Conservation (phyloP, 2,113 vertebrate genomes). For the Microcebus murinus region DNA sequence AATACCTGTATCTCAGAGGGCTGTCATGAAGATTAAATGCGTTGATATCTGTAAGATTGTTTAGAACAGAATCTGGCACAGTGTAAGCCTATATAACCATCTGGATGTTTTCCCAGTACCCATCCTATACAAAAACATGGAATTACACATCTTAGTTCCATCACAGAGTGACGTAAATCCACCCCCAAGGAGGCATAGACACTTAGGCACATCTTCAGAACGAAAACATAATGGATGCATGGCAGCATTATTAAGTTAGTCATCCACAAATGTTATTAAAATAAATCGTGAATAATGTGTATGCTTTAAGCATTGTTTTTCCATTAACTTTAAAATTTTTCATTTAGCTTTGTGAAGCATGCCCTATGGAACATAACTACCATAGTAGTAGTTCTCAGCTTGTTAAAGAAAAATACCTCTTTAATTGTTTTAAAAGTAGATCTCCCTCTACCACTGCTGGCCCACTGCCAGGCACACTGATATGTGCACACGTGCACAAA, state of each 20-base stretch:
- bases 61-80: not conserved
- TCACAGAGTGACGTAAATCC: conserved; percentile 2
- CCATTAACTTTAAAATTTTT: conserved; percentile 70
- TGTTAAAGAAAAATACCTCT: conserved; percentile 55
- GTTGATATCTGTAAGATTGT: not conserved
- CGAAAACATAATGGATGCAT: conserved; percentile 42
- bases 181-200: conserved; percentile 30
- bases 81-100: not conserved
- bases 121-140: not conserved
- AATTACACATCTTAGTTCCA: not conserved
- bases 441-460: not conserved
- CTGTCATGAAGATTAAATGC: not conserved
- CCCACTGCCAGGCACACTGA: not conserved
- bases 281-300: conserved; percentile 69
- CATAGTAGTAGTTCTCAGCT: not conserved
- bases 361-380: conserved; percentile 48
- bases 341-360: conserved; percentile 71
- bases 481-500: too few species aligned
- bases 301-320: conserved; percentile 67
- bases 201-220: conserved; percentile 20
- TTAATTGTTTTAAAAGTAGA: conserved; percentile 59
- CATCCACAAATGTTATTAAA: conserved; percentile 74
- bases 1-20: not conserved
- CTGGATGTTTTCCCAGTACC: not conserved
- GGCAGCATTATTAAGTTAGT: conserved; percentile 54